A percentile compares a stretch with the other conserved stretches of the same genome.
Conservation (phyloP, 1,140 invertebrate genomes). For the Uloborus diversus region DNA sequence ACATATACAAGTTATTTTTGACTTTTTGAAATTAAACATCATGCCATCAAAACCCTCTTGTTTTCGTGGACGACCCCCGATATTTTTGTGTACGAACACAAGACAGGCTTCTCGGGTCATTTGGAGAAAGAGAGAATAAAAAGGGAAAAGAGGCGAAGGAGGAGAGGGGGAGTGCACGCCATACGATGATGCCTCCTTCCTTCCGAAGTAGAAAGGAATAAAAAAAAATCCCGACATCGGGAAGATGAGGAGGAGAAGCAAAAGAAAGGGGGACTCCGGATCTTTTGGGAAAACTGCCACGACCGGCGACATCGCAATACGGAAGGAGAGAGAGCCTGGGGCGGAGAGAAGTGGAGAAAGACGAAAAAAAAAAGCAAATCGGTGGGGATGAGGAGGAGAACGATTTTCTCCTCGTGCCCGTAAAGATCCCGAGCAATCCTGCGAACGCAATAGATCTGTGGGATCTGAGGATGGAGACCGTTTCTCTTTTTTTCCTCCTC, state of each 20-base stretch:
- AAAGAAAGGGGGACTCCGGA: constrained; percentile 3
- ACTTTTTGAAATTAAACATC: neutral
- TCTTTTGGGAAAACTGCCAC: constrained; percentile 22
- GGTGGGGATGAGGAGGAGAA: constrained; percentile 8
- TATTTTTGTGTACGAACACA: constrained; percentile 35
- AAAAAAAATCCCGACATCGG: constrained; percentile 7
- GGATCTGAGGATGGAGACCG: neutral
- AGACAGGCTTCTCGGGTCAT: constrained; percentile 31
- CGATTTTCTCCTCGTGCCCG: constrained; percentile 34
- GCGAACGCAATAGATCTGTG: constrained; percentile 4
- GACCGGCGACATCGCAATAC: neutral
- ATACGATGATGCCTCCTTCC: constrained; percentile 15
- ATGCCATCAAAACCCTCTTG: neutral
- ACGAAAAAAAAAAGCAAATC: constrained; percentile 31
- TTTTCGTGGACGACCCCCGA: neutral
- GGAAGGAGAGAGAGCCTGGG: neutral
- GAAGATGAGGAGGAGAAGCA: neutral
- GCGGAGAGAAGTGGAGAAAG: neutral
- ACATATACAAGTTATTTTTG: neutral
- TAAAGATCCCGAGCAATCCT: constrained; percentile 33
- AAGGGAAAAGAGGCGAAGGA: constrained; percentile 23
- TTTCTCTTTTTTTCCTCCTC: neutral
- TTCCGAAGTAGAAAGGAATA: constrained; percentile 14
- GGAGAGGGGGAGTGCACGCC: constrained; percentile 1
- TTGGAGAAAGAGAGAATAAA: constrained; percentile 12